A percentile compares a stretch with the other conserved stretches of the same genome.
Conservation (phyloP, 2,113 vertebrate genomes). For the Salvelinus fontinalis region DNA sequence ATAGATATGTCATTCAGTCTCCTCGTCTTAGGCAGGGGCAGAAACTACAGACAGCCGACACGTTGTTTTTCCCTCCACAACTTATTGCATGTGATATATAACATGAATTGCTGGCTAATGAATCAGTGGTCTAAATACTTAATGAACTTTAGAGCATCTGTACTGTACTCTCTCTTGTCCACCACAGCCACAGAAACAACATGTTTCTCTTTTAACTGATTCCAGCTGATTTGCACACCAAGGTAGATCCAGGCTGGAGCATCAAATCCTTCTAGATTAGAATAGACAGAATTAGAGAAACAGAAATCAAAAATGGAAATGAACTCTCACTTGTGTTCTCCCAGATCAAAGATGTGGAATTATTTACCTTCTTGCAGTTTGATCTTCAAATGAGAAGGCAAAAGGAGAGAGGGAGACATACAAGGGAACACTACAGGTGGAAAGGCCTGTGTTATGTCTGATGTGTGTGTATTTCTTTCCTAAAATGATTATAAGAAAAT, state of each 20-base stretch:
- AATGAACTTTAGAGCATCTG: not conserved
- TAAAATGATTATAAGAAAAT: no score
- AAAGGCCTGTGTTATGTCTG: no score
- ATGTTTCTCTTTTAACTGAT: not conserved
- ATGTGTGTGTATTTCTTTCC: no score
- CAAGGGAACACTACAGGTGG: not conserved
- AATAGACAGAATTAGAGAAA: not conserved
- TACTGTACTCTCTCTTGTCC: not conserved
- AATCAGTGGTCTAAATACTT: not conserved
- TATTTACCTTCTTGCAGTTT: not conserved
- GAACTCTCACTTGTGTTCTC: not conserved
- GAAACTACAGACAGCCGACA: no score
- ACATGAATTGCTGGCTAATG: not conserved
- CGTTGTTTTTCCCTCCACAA: not conserved
- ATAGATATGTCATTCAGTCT: no score
- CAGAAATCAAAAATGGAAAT: not conserved
- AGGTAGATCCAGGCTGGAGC: not conserved
- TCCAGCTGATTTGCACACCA: not conserved
- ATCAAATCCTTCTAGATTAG: not conserved
- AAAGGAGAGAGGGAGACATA: not conserved
- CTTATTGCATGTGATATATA: not conserved
- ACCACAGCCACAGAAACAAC: not conserved
- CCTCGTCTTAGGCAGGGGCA: no score
- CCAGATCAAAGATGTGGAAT: slow-evolving; percentile 2
- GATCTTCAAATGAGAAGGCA: not conserved